Base-by-base conservation (phyloP, 1,140 invertebrate species). In the Homarus americanus region DNA sequence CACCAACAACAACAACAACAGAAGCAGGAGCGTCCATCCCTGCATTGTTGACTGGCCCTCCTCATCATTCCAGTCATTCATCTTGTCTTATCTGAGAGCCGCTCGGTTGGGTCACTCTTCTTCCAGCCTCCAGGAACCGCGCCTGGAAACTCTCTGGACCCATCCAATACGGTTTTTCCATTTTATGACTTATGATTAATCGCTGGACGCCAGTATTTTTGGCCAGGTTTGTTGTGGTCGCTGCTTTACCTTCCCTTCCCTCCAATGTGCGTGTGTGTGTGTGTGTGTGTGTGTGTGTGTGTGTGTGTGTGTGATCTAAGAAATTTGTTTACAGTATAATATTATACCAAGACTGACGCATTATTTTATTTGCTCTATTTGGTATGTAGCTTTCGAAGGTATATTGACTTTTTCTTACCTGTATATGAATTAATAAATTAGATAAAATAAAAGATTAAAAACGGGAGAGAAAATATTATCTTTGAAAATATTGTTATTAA, bases 1-100 rank as follows among this genome's bases (percentile, higher is more conserved):
- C 69, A 82, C 1, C 66, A 36, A 32, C 36, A 69, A 9, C 69
- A 72, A 10, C 66, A 72, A 7, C 66, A 72, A 34, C 24, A 41
- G n/a, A 20, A 40, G 20, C 79, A 58, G 15, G 15, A 34, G 85
- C 85, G 85, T 87, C 85, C 85, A 78, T 87, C 85, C 73, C 73
- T 78, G 75, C 85, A 87, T 78, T 87, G 85, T 87, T 58, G 85
- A 36, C 85, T 66, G 44, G n/a, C 73, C 66, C 84, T 87, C 34
- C 73, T 78, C 85, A 87, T 87, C 85, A 87, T 87, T 87, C 85
- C 44, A 32, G 44, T 78, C 85, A 87, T 87, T 87, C 85, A 87
- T 87, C 85, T 87, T 87, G 49, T 36, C 85, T 87, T 87, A 87
- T 87, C 85, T 53, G n/a, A 28, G 73, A 53, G 44, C 85, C 34